Conservation (phyloP, 2,888 invertebrate genomes). For the Leptinotarsa haldemani region DNA sequence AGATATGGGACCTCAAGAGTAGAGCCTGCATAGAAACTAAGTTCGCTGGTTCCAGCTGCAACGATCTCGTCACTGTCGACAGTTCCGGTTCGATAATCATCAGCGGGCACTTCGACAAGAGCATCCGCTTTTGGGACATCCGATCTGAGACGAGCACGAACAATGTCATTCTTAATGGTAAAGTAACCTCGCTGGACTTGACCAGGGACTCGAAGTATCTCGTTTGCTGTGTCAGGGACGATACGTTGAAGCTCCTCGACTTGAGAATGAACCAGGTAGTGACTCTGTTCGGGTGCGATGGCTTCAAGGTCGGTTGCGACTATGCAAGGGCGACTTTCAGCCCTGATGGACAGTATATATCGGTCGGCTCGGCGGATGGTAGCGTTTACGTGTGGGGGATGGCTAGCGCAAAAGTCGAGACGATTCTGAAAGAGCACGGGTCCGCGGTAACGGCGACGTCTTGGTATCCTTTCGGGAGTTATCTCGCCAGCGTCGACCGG, state of each 20-base stretch:
- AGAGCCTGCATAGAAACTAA: slow-evolving; percentile 92
- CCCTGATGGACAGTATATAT: slow-evolving; percentile 87
- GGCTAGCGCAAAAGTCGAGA: slow-evolving; percentile 78
- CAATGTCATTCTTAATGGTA: slow-evolving; percentile 90
- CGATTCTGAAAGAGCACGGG: slow-evolving; percentile 84
- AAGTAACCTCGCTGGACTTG: slow-evolving; percentile 94
- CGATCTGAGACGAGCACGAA: slow-evolving; percentile 87
- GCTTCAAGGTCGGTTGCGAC: slow-evolving; percentile 95
- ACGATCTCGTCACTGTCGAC: slow-evolving; percentile 93
- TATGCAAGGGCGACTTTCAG: slow-evolving; percentile 94
- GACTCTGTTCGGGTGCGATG: slow-evolving; percentile 90
- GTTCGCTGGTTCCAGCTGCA: slow-evolving; percentile 96
- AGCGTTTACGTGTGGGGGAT: slow-evolving; percentile 93
- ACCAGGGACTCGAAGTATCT: slow-evolving; percentile 93
- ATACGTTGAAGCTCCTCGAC: slow-evolving; percentile 94
- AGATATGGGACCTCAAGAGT: slow-evolving; percentile 97
- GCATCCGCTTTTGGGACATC: slow-evolving; percentile 97
- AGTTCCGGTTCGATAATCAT: slow-evolving; percentile 90
- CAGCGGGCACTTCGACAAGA: slow-evolving; percentile 98
- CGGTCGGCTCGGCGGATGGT: slow-evolving; percentile 94
- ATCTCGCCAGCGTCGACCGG: slow-evolving; percentile 85
- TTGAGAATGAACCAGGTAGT: slow-evolving; percentile 93
- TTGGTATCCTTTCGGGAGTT: slow-evolving; percentile 87
- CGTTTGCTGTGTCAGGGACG: slow-evolving; percentile 93
- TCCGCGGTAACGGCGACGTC: slow-evolving; percentile 87